Base-by-base conservation (phyloP, 1,140 invertebrate species). In the Leptopilina clavipes region DNA sequence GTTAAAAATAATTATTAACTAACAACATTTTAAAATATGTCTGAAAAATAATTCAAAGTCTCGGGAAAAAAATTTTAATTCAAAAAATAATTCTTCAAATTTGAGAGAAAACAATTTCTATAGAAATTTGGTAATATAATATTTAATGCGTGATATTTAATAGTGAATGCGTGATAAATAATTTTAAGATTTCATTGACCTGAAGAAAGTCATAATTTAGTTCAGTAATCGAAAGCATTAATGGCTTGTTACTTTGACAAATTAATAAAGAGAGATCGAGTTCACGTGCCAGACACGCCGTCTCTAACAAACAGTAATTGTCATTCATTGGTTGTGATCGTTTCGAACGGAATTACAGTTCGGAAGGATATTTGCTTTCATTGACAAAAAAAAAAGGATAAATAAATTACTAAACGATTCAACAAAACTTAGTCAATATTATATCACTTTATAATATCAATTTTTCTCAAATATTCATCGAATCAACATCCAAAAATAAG, bases 231-330 rank as follows among this genome's bases (percentile, higher is more conserved):
- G 56, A 59, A 59, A 59, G 19, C 56, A 59, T 59, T 25, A 59
- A 19, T 19, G 56, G 10, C 3, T 19, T 18, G 9, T 22, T 56
- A 56, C 52, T 59, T 59, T 25, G 22, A 59, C 19, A 59, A 59
- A 59, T 25, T 59, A 59, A 59, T 59, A 59, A 59, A 59, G 56
- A 59, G 56, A 59, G 56, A 59, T 59, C 22, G 56, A 25, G 19
- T 59, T 59, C 56, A 56, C 52, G 52, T 56, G 52, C 52, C 52
- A 59, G 56, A 59, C 56, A 59, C 22, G 18, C 56, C 19, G 56
- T 59, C 56, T 59, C 56, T 59, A 59, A 59, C 56, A 59, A 59
- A 59, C 56, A 22, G 22, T 59, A 59, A 59, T 59, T 59, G 56
- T 59, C 18, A 59, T 59, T 59, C 56, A 8, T 25, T 25, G 56